Percentiles rank a stretch among this genome's conserved stretches.
phyloP scores from a whole-genome alignment of 2,797 vertebrate genomes.

The Hephaestus fuliginosus region DNA sequence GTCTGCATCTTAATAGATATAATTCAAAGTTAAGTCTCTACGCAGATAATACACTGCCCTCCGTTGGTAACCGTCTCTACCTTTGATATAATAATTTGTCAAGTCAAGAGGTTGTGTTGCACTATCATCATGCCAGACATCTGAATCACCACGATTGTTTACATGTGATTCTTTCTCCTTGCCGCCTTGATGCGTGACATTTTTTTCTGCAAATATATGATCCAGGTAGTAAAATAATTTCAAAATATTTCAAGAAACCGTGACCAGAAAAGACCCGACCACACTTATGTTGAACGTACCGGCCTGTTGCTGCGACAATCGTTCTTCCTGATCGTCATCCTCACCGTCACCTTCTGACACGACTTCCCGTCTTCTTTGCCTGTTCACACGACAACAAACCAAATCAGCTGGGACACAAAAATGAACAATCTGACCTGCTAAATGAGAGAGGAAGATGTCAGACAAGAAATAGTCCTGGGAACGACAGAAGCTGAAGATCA shows the following conservation, averaged over 20 bases:
- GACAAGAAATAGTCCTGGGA: not conserved
- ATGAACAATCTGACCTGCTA: not conserved
- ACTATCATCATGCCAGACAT: not conserved
- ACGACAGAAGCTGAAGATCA: slow-evolving; percentile 26
- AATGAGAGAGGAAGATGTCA: not conserved
- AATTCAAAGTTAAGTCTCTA: not conserved
- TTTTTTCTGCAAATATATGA: too few relatives aligned
- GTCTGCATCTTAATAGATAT: not conserved
- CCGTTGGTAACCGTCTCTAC: not conserved
- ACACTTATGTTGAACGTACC: slow-evolving; percentile 78
- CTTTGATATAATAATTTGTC: not conserved
- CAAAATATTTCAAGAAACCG: not conserved
- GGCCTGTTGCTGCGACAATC: slow-evolving; percentile 97
- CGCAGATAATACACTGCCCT: not conserved
- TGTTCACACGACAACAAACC: slow-evolving; percentile 71
- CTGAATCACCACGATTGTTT: not conserved
- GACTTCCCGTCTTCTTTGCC: slow-evolving; percentile 98
- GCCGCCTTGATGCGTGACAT: not conserved
- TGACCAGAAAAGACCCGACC: not conserved
- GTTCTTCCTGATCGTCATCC: slow-evolving; percentile 99
- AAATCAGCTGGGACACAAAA: slow-evolving; percentile 8
- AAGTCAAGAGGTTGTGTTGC: not conserved
- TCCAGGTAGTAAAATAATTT: not conserved
- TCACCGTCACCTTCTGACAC: slow-evolving; percentile 97
- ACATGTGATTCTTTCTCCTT: not conserved